phyloP scores from a whole-genome alignment of 2,797 vertebrate species.

The Onychomys arenicola region DNA sequence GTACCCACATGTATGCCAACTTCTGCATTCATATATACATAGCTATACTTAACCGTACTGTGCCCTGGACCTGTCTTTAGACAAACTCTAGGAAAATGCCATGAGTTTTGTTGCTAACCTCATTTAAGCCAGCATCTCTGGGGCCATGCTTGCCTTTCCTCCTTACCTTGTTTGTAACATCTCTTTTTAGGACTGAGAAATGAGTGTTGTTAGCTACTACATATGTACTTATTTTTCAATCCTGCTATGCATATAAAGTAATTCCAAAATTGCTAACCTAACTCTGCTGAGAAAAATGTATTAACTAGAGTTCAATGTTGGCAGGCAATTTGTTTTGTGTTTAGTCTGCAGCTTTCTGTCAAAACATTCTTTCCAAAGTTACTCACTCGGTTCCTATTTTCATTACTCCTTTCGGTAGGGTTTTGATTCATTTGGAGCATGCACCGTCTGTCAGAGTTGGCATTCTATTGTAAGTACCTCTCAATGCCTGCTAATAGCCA shows the following conservation, averaged over 20 bases:
- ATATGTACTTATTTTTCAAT: not conserved
- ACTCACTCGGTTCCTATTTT: not conserved
- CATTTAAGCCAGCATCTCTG: not conserved
- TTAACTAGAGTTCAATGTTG: not conserved
- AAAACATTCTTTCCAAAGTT: not conserved
- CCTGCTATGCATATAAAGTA: not conserved
- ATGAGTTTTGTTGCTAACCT: not conserved
- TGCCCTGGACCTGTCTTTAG: not conserved
- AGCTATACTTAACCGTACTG: not conserved
- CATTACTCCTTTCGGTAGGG: not conserved
- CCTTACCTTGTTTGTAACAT: not conserved
- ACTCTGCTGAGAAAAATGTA: not conserved
- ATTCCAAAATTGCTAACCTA: constrained; percentile 29
- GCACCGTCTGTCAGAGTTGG: not conserved
- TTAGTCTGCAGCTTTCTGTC: not conserved
- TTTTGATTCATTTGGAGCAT: not conserved
- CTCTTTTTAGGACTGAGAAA: not conserved
- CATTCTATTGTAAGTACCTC: not conserved
- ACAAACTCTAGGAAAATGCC: not conserved
- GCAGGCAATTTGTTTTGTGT: not conserved
- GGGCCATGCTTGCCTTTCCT: not conserved
- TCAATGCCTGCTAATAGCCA: not conserved
- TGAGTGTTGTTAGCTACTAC: not conserved
- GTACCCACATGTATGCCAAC: not conserved
- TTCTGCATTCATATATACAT: not conserved